phyloP scores from a whole-genome alignment of 2,113 vertebrate genomes.

The Mesitornis unicolor region DNA sequence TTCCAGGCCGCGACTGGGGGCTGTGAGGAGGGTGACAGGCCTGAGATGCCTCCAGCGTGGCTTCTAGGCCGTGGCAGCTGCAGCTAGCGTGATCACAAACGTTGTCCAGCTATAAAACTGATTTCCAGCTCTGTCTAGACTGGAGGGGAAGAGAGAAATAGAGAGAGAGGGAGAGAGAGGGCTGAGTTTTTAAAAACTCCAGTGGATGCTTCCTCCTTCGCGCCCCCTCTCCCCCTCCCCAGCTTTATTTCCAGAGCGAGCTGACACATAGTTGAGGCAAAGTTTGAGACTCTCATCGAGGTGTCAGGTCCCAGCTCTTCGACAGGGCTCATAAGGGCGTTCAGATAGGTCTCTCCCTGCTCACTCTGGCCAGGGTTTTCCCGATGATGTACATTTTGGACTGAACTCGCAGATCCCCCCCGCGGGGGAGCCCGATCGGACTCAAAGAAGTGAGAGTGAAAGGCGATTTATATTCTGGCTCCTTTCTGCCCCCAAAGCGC shows the following conservation, averaged over 20 bases:
- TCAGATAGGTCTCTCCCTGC: not conserved
- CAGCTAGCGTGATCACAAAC: not conserved
- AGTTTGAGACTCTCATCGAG: not conserved
- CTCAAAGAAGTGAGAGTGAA: not conserved
- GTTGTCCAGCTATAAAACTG: not conserved
- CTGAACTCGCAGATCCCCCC: not conserved
- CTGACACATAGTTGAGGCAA: not conserved
- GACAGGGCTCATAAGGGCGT: not conserved
- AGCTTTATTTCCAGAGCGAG: not conserved
- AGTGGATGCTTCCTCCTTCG: not conserved
- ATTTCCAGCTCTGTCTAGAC: constrained; percentile 10
- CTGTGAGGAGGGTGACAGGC: too few species aligned
- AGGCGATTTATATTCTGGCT: not conserved
- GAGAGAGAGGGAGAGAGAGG: not conserved
- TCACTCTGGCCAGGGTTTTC: not conserved
- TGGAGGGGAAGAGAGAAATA: not conserved
- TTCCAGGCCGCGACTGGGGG: not conserved
- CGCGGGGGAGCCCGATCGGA: not conserved
- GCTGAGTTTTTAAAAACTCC: not conserved
- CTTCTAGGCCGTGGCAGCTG: not conserved
- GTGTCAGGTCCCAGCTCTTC: not conserved
- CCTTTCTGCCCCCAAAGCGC: not conserved
- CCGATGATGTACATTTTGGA: not conserved
- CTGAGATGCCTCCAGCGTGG: not conserved
- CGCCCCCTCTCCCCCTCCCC: rapidly evolving